These are phyloP conservation scores for Ethmia dodecea DNA, from an alignment of 2,888 invertebrate species.

Conservation along the genomic window DNA sequence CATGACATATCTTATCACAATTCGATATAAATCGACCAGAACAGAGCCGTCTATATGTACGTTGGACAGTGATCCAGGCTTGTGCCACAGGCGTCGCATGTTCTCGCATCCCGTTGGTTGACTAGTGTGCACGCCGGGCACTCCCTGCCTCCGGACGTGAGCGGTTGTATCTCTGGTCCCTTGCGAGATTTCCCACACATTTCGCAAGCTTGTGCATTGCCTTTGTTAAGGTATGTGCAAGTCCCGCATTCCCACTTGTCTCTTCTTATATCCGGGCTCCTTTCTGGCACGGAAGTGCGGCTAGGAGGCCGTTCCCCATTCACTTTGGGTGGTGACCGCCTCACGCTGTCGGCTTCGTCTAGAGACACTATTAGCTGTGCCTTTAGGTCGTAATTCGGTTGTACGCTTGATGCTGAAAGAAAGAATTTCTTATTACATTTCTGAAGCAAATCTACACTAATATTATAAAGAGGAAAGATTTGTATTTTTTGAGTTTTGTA, in stretches of 20 bases:
- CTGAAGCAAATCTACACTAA: too few species aligned
- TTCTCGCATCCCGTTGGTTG: conserved; percentile 80
- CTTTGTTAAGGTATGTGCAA: conserved; percentile 83
- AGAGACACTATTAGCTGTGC: conserved; percentile 62
- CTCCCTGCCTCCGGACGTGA: conserved; percentile 85
- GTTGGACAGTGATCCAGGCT: conserved; percentile 86
- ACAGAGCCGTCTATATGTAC: conserved; percentile 75
- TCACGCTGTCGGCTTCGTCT: conserved; percentile 52
- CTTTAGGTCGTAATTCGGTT: conserved; percentile 53
- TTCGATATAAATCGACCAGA: too few species aligned
- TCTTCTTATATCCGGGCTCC: conserved; percentile 19
- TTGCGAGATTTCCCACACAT: conserved; percentile 84
- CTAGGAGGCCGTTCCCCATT: conserved; percentile 37
- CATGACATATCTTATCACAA: too few species aligned
- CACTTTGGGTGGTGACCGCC: conserved; percentile 36
- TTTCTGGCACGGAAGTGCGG: conserved; percentile 23
- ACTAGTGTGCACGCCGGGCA: conserved; percentile 87
- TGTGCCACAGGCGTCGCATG: conserved; percentile 83
- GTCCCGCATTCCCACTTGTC: conserved; percentile 82
- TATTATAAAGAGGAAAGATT: too few species aligned
- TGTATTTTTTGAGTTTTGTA: too few species aligned
- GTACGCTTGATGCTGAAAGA: conserved; percentile 28
- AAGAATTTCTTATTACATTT: neutral
- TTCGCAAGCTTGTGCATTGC: conserved; percentile 79
- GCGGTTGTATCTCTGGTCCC: conserved; percentile 79